Evolutionary conservation across 2,797 vertebrate species (phyloP).

Genomic region (Rallus crepitans): DNA sequence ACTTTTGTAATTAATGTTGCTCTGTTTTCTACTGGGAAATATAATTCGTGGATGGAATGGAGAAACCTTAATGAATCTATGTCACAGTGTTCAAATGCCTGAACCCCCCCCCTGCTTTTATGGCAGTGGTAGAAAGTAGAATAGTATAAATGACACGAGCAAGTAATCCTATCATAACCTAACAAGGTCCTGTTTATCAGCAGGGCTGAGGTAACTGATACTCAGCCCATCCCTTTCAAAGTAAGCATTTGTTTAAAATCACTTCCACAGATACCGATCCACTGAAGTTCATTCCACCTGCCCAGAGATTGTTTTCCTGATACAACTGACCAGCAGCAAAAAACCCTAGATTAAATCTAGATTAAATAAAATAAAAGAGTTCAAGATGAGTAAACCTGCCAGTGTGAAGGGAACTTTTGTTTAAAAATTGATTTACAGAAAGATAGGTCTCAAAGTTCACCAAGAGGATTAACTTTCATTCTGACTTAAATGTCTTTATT

Average conservation of each 20-base stretch:
- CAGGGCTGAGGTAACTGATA: background rate
- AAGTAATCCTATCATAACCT: background rate
- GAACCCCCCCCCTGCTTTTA: background rate
- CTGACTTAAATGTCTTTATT: background rate
- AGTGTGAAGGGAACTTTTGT: background rate
- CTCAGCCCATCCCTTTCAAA: background rate
- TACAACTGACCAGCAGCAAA: background rate
- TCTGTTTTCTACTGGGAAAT: slow-evolving; percentile 29
- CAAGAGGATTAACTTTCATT: background rate
- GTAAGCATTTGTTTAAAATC: slow-evolving; percentile 2
- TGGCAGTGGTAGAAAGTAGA: background rate
- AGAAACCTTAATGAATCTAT: slow-evolving; percentile 9
- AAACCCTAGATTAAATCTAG: background rate
- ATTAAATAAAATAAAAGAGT: background rate
- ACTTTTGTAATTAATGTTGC: slow-evolving; percentile 14
- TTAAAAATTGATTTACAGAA: background rate
- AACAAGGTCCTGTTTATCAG: background rate
- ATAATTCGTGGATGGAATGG: background rate
- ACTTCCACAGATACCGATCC: background rate
- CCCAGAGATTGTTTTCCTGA: background rate
- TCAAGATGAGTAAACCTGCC: background rate
- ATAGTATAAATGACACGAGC: background rate
- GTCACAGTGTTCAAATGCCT: background rate
- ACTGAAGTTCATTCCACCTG: background rate
- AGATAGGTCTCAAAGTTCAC: background rate